Conservation (phyloP, 2,113 vertebrate genomes). For the Semicossyphus pulcher region DNA sequence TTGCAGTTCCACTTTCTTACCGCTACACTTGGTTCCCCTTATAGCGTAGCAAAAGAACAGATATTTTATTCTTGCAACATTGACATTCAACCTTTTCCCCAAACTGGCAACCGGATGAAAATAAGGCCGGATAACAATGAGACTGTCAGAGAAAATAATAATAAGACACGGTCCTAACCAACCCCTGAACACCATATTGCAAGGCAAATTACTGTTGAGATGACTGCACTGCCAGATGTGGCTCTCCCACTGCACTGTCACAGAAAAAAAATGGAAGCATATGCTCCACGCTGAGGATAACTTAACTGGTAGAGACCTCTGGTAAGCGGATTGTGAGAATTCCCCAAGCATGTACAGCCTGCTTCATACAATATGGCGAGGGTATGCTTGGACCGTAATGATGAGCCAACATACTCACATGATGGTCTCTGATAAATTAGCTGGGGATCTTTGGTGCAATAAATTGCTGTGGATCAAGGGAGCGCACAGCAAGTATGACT, state of each 20-base stretch:
- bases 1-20: constrained; percentile 10
- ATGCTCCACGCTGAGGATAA: constrained; percentile 58
- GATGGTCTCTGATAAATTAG: constrained; percentile 58
- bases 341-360: constrained; percentile 51
- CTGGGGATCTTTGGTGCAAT: constrained; percentile 40
- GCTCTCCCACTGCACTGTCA: constrained; percentile 51
- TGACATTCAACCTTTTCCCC: not conserved
- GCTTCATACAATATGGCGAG: constrained; percentile 64
- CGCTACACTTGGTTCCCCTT: not conserved
- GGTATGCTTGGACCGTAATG: constrained; percentile 42
- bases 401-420: constrained; percentile 41
- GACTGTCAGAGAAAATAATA: constrained; percentile 36
- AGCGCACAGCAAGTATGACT: constrained; percentile 4
- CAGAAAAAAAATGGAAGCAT: constrained; percentile 35
- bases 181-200: constrained; percentile 59
- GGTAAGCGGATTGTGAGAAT: constrained; percentile 60
- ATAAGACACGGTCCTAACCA: constrained; percentile 32
- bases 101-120: constrained; percentile 17
- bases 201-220: constrained; percentile 58
- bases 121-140: constrained; percentile 26
- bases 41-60: not conserved
- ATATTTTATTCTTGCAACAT: constrained; percentile 5
- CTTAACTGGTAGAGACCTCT: constrained; percentile 58
- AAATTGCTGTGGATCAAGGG: constrained; percentile 45
- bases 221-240: constrained; percentile 65